A percentile compares a stretch with the other conserved stretches of the same genome.
These are phyloP conservation scores for Montipora cactus DNA, from an alignment of 64 coral and sea anemone genomes.

Conservation along the genomic window DNA sequence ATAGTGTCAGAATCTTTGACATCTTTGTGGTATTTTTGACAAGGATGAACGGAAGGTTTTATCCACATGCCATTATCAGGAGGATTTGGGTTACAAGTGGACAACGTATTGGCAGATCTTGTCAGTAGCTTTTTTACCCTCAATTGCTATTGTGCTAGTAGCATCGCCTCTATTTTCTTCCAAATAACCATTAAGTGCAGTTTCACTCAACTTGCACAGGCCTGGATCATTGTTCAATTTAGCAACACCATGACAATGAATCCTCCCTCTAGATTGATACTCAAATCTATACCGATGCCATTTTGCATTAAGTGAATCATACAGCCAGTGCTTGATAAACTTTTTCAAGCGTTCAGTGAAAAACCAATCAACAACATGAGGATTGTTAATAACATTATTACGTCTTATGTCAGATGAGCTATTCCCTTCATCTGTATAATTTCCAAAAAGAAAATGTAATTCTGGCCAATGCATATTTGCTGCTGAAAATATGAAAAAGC, in stretches of 20 bases:
- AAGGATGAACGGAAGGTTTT: constrained; percentile 27
- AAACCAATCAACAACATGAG: constrained; percentile 36
- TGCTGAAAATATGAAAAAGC: constrained; percentile 33
- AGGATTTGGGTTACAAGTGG: constrained; percentile 32
- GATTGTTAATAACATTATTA: constrained; percentile 40
- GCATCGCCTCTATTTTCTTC: neutral
- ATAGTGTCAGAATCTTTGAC: neutral
- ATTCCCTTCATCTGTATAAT: neutral
- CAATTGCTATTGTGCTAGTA: neutral
- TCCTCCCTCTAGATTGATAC: neutral
- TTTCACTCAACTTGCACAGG: neutral
- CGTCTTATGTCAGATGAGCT: neutral
- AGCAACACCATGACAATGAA: constrained; percentile 46
- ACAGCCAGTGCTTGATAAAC: constrained; percentile 26
- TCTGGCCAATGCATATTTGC: constrained; percentile 60
- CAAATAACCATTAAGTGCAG: constrained; percentile 18
- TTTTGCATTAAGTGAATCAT: constrained; percentile 34
- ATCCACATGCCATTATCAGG: constrained; percentile 15
- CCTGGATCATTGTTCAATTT: constrained; percentile 40
- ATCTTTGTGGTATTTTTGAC: constrained; percentile 9
- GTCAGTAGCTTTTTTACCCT: constrained; percentile 2
- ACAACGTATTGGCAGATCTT: constrained; percentile 53
- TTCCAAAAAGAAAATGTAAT: constrained; percentile 30
- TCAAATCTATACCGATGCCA: constrained; percentile 52
- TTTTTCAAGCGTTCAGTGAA: neutral